Evolutionary conservation across 2,888 invertebrate species (phyloP), one percentile per base, ranked within the genome.

Genomic region (Holacanthella duospinosa): DNA sequence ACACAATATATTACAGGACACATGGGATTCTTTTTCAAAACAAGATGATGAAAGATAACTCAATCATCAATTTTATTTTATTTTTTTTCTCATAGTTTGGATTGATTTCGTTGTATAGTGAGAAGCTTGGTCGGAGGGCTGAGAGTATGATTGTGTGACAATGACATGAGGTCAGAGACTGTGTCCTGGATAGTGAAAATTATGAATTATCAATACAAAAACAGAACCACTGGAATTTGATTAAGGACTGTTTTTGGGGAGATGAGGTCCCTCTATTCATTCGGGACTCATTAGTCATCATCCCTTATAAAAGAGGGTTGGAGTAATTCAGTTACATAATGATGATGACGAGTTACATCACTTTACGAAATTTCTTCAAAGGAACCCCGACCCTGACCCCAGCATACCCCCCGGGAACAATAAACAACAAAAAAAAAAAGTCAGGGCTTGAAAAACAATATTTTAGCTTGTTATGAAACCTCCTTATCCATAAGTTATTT

Each of bases 311-410:
- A 58, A 36, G 29, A 36, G 29, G 25, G 29, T 9, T 29, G 19
- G 36, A 19, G 58, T n/a, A 29, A 58, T 58, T 21, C 9, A 58
- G 16, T 58, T 58, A 58, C 55, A 25, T 27, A 21, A 21, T 36
- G 9, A 36, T 36, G 36, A 36, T 36, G 36, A 36, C 4, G 48
- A 48, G 48, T 48, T 48, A 48, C 48, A 48, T 48, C 48, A 21
- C 21, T 48, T 36, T 36, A 36, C 36, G 36, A 16, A 16, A 16
- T 36, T 16, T 16, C 36, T 48, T 9, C n/a, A n/a, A n/a, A n/a
- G n/a, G n/a, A n/a, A n/a, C n/a, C n/a, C n/a, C n/a, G n/a, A n/a
- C n/a, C n/a, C n/a, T 48, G n/a, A 48, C 48, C 48, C 48, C 48
- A 48, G n/a, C 19, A n/a, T 48, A 4, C 48, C 48, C 48, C 48